Percentiles rank a stretch among this genome's conserved stretches.
Evolutionary conservation across 2,797 vertebrate genomes (phyloP).

Genomic region (Chelmon rostratus): DNA sequence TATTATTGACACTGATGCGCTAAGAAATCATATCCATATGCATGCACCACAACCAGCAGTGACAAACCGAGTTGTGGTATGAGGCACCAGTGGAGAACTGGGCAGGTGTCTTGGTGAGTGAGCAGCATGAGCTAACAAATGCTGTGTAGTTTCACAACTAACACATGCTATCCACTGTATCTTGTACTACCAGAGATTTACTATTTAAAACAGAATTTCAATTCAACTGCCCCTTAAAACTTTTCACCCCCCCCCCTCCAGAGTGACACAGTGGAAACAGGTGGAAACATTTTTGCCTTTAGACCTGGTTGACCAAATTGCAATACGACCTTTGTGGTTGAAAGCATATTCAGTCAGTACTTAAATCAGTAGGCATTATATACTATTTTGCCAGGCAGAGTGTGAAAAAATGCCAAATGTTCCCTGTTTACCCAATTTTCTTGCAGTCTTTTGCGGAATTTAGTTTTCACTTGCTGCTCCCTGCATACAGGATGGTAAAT

Average conservation of each 20-base stretch:
- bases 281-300: not conserved
- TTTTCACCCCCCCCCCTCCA: not conserved
- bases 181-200: not conserved
- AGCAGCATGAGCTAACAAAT: too few relatives aligned
- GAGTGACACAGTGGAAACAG: not conserved
- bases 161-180: not conserved
- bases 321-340: not conserved
- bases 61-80: too few relatives aligned
- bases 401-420: slow-evolving; percentile 13
- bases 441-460: slow-evolving; percentile 8
- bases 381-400: slow-evolving; percentile 1
- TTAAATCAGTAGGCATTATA: not conserved
- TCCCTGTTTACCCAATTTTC: not conserved
- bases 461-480: slow-evolving; percentile 13
- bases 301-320: not conserved
- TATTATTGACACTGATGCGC: too few relatives aligned
- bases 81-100: not conserved
- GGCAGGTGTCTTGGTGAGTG: too few relatives aligned
- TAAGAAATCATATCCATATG: too few relatives aligned
- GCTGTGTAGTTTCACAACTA: not conserved
- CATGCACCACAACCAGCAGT: too few relatives aligned
- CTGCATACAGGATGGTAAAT: slow-evolving; percentile 6
- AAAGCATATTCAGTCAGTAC: slow-evolving; percentile 6
- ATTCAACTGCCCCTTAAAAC: slow-evolving; percentile 1
- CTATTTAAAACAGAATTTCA: not conserved